Conservation (phyloP, 2,797 vertebrate genomes). For the Masticophis lateralis region DNA sequence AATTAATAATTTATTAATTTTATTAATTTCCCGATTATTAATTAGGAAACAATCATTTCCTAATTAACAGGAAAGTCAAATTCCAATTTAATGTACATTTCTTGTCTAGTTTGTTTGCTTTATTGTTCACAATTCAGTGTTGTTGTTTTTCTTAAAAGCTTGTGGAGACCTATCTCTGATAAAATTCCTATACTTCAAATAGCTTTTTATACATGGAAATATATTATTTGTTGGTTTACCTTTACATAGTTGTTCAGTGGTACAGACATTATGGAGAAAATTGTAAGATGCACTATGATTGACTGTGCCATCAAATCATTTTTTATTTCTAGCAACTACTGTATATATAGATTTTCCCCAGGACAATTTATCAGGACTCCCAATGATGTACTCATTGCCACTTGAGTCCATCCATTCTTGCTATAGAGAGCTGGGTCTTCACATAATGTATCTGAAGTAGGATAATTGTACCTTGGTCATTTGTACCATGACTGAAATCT, state of each 20-base stretch:
- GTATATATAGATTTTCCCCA: background rate
- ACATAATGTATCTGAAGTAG: background rate
- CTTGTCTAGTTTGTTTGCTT: background rate
- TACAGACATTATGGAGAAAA: background rate
- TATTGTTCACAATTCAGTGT: background rate
- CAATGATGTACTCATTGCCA: background rate
- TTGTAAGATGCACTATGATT: background rate
- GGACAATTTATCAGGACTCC: background rate
- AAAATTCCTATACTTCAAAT: constrained; percentile 8
- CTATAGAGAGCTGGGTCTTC: background rate
- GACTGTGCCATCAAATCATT: background rate
- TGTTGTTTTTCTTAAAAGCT: background rate
- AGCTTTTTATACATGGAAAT: constrained; percentile 22
- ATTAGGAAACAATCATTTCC: background rate
- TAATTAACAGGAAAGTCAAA: background rate
- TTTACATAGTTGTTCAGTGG: constrained; percentile 6
- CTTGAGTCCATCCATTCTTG: background rate
- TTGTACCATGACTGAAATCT: background rate
- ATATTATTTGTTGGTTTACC: constrained; percentile 15
- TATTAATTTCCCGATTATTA: background rate
- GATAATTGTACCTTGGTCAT: background rate
- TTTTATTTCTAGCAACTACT: background rate
- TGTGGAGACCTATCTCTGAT: background rate
- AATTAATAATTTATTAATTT: background rate
- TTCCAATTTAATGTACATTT: background rate